These are phyloP conservation scores for Zaprionus inermis DNA, from an alignment of 1,140 invertebrate genomes.

Conservation along the genomic window DNA sequence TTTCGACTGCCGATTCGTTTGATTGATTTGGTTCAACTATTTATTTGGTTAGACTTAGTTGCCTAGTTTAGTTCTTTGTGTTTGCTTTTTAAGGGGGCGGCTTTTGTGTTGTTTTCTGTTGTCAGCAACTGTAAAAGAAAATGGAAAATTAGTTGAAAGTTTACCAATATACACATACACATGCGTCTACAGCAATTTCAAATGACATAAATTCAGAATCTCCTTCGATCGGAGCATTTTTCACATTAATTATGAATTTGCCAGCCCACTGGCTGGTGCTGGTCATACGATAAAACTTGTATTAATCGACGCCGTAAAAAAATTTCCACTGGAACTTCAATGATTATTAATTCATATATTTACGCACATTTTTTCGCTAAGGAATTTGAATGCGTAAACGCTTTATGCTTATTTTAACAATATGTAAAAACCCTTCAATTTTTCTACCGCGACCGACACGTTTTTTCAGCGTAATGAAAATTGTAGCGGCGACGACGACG, in stretches of 20 bases:
- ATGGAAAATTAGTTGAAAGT: constrained; percentile 41
- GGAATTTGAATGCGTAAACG: constrained; percentile 32
- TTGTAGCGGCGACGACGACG: constrained; percentile 49
- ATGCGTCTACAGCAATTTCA: constrained; percentile 24
- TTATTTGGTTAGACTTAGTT: constrained; percentile 51
- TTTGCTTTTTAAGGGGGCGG: constrained; percentile 30
- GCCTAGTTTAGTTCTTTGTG: constrained; percentile 32
- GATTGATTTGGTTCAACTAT: constrained; percentile 51
- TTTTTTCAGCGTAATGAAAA: constrained; percentile 59
- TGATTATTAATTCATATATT: constrained; percentile 2
- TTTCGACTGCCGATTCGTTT: constrained; percentile 41
- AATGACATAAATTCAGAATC: constrained; percentile 55
- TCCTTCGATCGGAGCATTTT: constrained; percentile 35
- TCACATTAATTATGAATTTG: constrained; percentile 65
- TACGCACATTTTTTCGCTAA: constrained; percentile 45
- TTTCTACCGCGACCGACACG: constrained; percentile 51
- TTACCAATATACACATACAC: constrained; percentile 18
- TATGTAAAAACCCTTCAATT: constrained; percentile 36
- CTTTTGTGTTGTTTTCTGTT: constrained; percentile 39
- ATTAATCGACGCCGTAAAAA: not conserved
- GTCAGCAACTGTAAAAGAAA: constrained; percentile 61
- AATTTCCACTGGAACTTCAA: constrained; percentile 7
- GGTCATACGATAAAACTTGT: constrained; percentile 26
- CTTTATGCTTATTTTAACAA: constrained; percentile 40
- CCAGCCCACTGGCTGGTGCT: constrained; percentile 4